Conservation (phyloP, 1,140 invertebrate species). For the Bombus polaris region DNA sequence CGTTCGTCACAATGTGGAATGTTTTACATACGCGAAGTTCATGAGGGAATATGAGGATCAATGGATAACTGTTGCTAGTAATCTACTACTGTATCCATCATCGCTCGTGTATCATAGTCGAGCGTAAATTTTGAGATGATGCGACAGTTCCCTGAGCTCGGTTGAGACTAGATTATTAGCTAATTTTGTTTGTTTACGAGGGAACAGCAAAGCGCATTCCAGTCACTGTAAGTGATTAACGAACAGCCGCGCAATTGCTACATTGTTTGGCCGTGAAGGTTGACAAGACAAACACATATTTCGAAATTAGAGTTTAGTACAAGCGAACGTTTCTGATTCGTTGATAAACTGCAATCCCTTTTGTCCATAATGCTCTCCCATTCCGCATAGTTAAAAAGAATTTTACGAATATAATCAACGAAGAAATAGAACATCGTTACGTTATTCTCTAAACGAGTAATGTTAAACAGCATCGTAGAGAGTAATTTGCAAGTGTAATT, state of each 20-base stretch:
- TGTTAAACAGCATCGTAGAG: not conserved
- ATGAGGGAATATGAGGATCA: not conserved
- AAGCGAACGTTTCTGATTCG: conserved; percentile 6
- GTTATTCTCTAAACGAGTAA: not conserved
- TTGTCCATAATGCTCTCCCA: not conserved
- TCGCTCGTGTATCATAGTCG: not conserved
- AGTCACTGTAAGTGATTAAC: conserved; percentile 41
- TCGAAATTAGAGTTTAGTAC: not conserved
- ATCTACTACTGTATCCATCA: conserved; percentile 20
- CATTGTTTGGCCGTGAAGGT: conserved; percentile 28
- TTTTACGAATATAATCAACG: not conserved
- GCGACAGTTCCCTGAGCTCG: not conserved
- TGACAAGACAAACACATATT: conserved; percentile 41
- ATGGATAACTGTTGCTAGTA: not conserved
- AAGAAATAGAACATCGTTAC: not conserved
- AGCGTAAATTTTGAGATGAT: conserved; percentile 29
- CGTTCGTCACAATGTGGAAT: not conserved
- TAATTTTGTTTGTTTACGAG: conserved; percentile 45
- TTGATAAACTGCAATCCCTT: not conserved
- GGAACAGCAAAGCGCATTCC: conserved; percentile 25
- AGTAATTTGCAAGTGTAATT: too few species aligned
- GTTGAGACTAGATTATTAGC: conserved; percentile 33
- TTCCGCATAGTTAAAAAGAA: not conserved
- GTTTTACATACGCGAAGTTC: not conserved
- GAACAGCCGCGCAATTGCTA: conserved; percentile 2